Evolutionary conservation across 2,113 vertebrate species (phyloP).

Genomic region (Cyanistes caeruleus): DNA sequence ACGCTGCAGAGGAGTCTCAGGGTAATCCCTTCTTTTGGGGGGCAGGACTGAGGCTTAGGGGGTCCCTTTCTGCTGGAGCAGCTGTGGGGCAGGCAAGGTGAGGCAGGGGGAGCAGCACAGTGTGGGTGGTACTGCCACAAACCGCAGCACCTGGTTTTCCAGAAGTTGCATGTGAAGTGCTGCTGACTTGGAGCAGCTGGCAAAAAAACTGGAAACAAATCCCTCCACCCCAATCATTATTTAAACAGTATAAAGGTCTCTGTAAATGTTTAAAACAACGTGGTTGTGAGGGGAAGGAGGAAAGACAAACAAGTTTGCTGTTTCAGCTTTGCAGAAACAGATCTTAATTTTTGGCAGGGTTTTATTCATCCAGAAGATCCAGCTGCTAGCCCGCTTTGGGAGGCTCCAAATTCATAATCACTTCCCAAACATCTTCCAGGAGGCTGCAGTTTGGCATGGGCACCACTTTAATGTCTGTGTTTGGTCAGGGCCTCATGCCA

Average conservation of each 20-base stretch:
- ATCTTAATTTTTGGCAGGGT: conserved; percentile 48
- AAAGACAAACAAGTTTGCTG: conserved; percentile 66
- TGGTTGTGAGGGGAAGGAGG: conserved; percentile 54
- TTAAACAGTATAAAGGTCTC: conserved; percentile 60
- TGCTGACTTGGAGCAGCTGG: conserved; percentile 38
- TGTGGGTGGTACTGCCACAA: background rate
- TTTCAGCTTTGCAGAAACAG: conserved; percentile 51
- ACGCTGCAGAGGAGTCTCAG: background rate
- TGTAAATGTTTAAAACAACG: conserved; percentile 66
- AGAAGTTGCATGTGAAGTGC: background rate
- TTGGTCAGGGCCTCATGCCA: background rate
- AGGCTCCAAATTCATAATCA: conserved; percentile 26
- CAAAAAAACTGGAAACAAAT: background rate
- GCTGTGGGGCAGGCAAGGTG: background rate
- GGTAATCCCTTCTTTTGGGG: background rate
- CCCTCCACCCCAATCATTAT: background rate
- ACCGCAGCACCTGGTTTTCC: background rate
- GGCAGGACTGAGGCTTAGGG: background rate
- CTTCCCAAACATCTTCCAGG: conserved; percentile 26
- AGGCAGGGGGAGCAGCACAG: background rate
- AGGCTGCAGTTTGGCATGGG: conserved; percentile 37
- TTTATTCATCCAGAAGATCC: conserved; percentile 28
- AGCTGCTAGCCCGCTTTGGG: background rate
- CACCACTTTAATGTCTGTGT: background rate
- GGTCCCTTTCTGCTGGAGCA: background rate